A percentile compares a stretch with the other conserved stretches of the same genome.
phyloP scores from a whole-genome alignment of 2,888 invertebrate genomes.

The Schizotus pectinicornis region DNA sequence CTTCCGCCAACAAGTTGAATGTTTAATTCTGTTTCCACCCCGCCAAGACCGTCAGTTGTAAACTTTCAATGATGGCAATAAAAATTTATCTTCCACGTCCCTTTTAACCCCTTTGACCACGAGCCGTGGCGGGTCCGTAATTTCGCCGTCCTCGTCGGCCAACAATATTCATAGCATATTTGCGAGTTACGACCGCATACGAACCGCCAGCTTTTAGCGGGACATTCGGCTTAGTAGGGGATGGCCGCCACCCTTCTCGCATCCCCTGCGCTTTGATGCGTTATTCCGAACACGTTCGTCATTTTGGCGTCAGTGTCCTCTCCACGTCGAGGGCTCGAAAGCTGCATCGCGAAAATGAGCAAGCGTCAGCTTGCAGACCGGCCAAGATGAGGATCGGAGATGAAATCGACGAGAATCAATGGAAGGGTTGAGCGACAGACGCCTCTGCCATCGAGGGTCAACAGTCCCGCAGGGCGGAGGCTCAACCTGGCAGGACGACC shows the following conservation, averaged over 20 bases:
- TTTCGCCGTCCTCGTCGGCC: conserved; percentile 18
- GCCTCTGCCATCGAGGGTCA: too few relatives aligned
- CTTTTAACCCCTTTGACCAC: conserved; percentile 28
- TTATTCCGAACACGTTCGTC: conserved; percentile 45
- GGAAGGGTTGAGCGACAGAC: background rate
- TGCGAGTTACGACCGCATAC: conserved; percentile 37
- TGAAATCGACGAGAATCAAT: conserved; percentile 13
- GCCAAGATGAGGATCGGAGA: conserved; percentile 29
- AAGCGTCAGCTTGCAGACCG: conserved; percentile 39
- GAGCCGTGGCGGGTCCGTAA: conserved; percentile 6
- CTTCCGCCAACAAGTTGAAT: too few relatives aligned
- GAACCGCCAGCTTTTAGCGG: conserved; percentile 38
- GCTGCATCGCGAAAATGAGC: conserved; percentile 40
- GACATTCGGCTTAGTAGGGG: conserved; percentile 31
- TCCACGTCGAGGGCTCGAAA: conserved; percentile 35
- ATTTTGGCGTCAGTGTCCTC: conserved; percentile 42
- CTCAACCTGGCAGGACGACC: too few relatives aligned
- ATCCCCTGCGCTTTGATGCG: conserved; percentile 31
- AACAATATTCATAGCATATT: conserved; percentile 43
- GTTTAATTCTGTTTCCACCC: too few relatives aligned
- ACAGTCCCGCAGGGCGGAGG: too few relatives aligned
- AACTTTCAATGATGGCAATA: conserved; percentile 18
- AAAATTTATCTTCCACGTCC: conserved; percentile 13
- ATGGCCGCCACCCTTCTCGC: conserved; percentile 21
- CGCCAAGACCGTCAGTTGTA: conserved; percentile 1